Evolutionary conservation across 1,140 invertebrate species (phyloP), one percentile per base, ranked within the genome.

Genomic region (Lordiphosa stackelbergi): DNA sequence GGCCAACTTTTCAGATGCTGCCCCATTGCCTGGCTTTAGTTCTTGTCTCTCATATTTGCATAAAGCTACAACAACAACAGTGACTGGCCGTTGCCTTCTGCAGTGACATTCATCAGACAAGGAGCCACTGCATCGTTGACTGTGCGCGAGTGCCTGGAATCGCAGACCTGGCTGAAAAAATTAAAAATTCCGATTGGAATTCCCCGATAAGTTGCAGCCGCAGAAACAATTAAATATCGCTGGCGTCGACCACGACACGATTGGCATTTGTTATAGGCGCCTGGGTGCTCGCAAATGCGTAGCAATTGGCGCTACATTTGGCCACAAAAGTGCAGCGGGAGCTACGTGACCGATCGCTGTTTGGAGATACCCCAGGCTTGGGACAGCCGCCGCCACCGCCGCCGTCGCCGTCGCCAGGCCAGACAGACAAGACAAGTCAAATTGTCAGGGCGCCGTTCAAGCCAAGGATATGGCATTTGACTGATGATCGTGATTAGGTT

Each of bases 211-310:
- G 78, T 73, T 63, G 77, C 70, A 52, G 72, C 72, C 64, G 72
- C 78, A 83, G 60, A 66, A 83, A 83, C 77, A 83, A 83, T 83
- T 83, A 83, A 83, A 83, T 83, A 84, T 83, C 78, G 78, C 73
- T 84, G 78, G 78, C 77, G 73, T 83, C 74, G 68, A 61, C 71
- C 66, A 74, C 83, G 73, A 74, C 75, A 85, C 70, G 75, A 79
- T 83, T 85, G 77, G 71, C 83, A 85, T 85, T 85, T 85, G 83
- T 85, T 81, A 81, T 83, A 81, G 73, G 77, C 77, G 77, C 75
- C 75, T 78, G 38, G 74, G 37, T 83, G 77, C 69, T 69, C 77
- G 77, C 71, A 75, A 81, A 81, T 81, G 75, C 83, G 78, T 83
- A 83, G 64, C 79, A 84, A 85, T 85, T 84, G 73, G 79, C 73